These are phyloP conservation scores for Chydorus sphaericus DNA, from an alignment of 2,888 invertebrate species.

Conservation along the genomic window DNA sequence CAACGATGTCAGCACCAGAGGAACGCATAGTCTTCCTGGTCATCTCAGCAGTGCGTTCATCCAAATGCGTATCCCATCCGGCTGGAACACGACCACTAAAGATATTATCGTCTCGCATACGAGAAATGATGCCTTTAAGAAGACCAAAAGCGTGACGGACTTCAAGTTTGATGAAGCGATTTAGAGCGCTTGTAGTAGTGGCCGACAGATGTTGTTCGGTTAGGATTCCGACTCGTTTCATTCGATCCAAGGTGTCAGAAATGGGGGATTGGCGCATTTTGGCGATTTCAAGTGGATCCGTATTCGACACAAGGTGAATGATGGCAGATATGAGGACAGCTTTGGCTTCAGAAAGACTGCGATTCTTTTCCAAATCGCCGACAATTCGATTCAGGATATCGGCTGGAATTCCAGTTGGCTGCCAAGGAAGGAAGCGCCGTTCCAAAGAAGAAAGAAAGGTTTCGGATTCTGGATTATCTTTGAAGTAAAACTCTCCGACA, in stretches of 20 bases:
- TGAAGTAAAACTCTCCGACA: conserved; percentile 1
- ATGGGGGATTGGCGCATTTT: not conserved
- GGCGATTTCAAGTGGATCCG: not conserved
- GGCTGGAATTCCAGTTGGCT: not conserved
- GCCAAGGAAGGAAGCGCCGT: not conserved
- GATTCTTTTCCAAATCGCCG: conserved; percentile 9
- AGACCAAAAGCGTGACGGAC: not conserved
- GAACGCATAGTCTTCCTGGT: not conserved
- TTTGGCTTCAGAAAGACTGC: not conserved
- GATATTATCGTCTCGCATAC: conserved; percentile 6
- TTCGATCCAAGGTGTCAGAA: not conserved
- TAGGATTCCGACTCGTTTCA: not conserved
- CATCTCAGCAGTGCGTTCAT: not conserved
- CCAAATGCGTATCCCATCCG: not conserved
- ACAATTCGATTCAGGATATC: not conserved
- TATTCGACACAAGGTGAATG: not conserved
- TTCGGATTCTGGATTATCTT: conserved; percentile 1
- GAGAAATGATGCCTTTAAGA: not conserved
- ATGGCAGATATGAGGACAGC: conserved; percentile 1
- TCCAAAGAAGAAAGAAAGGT: not conserved
- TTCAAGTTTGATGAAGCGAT: not conserved
- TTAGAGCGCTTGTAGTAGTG: not conserved
- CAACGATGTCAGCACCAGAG: not conserved
- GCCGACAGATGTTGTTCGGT: conserved; percentile 3
- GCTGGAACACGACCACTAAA: conserved; percentile 6